Base-by-base conservation (phyloP, 2,113 vertebrate species). In the Heterocephalus glaber region DNA sequence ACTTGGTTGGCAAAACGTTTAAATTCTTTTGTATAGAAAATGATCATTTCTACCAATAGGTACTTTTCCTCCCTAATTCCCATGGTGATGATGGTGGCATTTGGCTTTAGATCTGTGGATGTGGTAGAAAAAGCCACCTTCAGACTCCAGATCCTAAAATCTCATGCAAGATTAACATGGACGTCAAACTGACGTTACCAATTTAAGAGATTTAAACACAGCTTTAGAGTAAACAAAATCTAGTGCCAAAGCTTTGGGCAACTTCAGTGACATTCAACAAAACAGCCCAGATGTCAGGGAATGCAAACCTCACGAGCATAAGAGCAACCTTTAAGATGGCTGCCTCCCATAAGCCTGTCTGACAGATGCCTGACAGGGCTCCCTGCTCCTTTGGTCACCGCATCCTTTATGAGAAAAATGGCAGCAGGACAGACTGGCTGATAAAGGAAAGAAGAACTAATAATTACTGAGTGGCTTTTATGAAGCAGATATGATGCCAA, bases 161-260 rank as follows among this genome's bases (percentile, higher is more conserved):
- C 95, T 90, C 93, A 82, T 66, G 91, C 87, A 94, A 95, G 93
- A 97, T 97, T 97, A 97, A 97, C 95, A 56, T 92, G 90, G 95
- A 97, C 35, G 61, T 97, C 93, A 96, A 96, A 95, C 89, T 97
- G 97, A 97, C 85, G 16, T 95, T 94, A 86, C 93, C 90, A 97
- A 97, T 97, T 97, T 96, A 94, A 84, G 76, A 77, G 77, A 97
- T 89, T 93, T 93, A 97, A 96, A 95, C 93, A 97, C 91, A 94
- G 10, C 68, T 83, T 76, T 16, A 97, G 77, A 95, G 76, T 98
- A 96, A 98, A 96, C 86, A 95, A 97, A 98, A 98, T 66, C 74
- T 95, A 95, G 92, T 87, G 94, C 88, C 95, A 94, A 94, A 95
- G 92, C 94, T 97, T 97, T 61, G 94, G 91, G 97, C 92, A 95